A percentile compares a stretch with the other conserved stretches of the same genome.
phyloP scores from a whole-genome alignment of 2,888 invertebrate genomes.

The Cephus pulcher region DNA sequence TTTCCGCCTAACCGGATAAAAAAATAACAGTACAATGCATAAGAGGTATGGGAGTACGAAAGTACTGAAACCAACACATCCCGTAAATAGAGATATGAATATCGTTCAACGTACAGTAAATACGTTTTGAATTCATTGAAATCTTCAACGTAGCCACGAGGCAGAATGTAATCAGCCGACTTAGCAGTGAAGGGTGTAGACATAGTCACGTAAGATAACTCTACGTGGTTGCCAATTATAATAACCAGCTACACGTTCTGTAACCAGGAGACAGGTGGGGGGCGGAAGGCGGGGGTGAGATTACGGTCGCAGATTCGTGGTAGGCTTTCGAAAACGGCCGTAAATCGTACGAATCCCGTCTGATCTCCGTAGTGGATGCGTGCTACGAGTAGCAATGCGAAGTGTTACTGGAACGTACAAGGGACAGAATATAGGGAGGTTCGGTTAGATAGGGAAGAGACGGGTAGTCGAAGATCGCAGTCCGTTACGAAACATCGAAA shows the following conservation, averaged over 20 bases:
- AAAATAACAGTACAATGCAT: not conserved
- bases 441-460: not conserved
- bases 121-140: not conserved
- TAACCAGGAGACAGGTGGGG: not conserved
- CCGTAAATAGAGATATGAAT: not conserved
- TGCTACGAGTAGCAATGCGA: slow-evolving; percentile 6
- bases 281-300: not conserved
- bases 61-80: not conserved
- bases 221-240: not conserved
- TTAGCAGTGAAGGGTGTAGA: not conserved
- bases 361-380: slow-evolving; percentile 7
- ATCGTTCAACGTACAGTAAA: not conserved
- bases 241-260: not conserved
- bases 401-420: not conserved
- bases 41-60: not conserved
- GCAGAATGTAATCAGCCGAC: not conserved
- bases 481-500: slow-evolving; percentile 1
- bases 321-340: slow-evolving; percentile 8
- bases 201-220: not conserved
- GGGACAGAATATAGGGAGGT: not conserved
- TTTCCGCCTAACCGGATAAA: not conserved
- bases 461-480: not conserved
- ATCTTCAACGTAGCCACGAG: not conserved
- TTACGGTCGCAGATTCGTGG: slow-evolving; percentile 1
- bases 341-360: slow-evolving; percentile 5